Conservation (phyloP, 2,113 vertebrate species). For the Ancistrus triradiatus region DNA sequence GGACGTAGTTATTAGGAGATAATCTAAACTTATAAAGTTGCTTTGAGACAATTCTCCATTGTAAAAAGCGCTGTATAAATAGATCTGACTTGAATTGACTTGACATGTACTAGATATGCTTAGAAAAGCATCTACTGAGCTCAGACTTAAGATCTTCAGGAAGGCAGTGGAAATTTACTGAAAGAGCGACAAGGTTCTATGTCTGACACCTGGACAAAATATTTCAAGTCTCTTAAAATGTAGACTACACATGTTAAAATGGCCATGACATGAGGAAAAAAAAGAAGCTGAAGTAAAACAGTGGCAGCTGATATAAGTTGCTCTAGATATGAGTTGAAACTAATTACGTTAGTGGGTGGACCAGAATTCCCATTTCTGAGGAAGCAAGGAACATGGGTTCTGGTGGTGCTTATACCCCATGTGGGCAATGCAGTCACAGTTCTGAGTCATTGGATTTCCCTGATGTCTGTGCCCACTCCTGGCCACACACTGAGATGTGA, state of each 20-base stretch:
- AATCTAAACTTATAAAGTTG: too few species aligned
- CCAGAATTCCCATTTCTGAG: background rate
- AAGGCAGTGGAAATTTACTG: background rate
- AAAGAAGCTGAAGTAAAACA: conserved; percentile 18
- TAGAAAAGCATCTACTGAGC: too few species aligned
- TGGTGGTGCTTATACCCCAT: conserved; percentile 37
- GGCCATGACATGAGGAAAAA: background rate
- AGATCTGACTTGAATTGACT: too few species aligned
- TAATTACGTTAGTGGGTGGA: conserved; percentile 15
- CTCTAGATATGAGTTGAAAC: conserved; percentile 51
- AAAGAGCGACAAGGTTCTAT: background rate
- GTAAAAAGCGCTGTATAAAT: too few species aligned
- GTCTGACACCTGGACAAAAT: background rate
- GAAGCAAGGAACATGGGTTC: background rate
- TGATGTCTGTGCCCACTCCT: conserved; percentile 58
- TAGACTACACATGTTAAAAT: background rate
- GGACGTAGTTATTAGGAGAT: too few species aligned
- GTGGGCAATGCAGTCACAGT: conserved; percentile 45
- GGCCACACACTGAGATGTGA: conserved; percentile 64
- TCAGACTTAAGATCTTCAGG: too few species aligned
- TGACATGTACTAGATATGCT: too few species aligned
- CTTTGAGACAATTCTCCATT: too few species aligned
- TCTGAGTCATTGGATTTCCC: conserved; percentile 67
- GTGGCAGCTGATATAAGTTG: conserved; percentile 38
- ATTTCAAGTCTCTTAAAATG: too few species aligned